Evolutionary conservation across 2,888 invertebrate genomes (phyloP), one percentile per base, ranked within the genome.

Genomic region (Andrena minutula): DNA sequence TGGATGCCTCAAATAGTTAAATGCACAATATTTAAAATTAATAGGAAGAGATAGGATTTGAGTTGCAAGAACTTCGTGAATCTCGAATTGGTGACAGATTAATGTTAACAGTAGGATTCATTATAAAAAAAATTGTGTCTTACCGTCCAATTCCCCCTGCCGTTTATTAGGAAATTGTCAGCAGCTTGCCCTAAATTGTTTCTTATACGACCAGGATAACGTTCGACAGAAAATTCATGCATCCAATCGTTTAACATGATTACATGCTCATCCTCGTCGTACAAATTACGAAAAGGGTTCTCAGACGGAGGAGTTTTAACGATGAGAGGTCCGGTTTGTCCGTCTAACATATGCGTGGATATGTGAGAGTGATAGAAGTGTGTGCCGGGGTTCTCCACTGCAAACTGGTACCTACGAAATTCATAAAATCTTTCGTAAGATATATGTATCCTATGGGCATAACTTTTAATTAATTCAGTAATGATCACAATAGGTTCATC

Each of bases 151-250:
- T 58, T 77, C 58, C 98, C 97, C 94, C 97, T 97, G 91, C 98
- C 98, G 94, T 98, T 98, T 89, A 98, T 96, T 75, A 98, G 94
- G 75, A 98, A 95, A 51, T 97, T 97, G 90, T 97, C 96, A 47
- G 98, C 97, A 92, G 96, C 96, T 94, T 97, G 97, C 8, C 97
- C 97, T 35, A 96, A 96, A 69, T 97, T 94, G 91, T 96, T 95
- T 4, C 58, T 41, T 6, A 35, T 63, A 8, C 23, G 61, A 84
- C 97, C 97, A 0, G 97, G 97, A 94, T 95, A 97, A 86, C 97
- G 95, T 92, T 97, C 97, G 61, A 96, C 95, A 1, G 97, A 97
- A 88, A 97, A 96, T 94, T 97, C 97, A 26, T 90, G 87, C 41
- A 87, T 35, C 82, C 77, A 87, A 23, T 90, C 90, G 26, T 64